Conservation (phyloP, 2,888 invertebrate species). For the Drosophila koepferae region DNA sequence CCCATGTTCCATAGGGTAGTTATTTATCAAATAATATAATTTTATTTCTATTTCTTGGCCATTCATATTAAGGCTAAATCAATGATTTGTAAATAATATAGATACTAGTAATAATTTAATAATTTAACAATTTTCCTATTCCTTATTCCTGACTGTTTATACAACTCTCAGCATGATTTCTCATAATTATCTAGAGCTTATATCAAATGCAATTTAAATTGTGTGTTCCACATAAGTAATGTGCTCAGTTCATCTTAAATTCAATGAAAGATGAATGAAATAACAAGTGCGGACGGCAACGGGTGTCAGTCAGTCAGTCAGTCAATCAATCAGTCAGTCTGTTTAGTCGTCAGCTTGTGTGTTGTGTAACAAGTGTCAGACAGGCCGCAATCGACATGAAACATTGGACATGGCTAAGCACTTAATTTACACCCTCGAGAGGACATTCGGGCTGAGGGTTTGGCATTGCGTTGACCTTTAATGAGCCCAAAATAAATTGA, state of each 20-base stretch:
- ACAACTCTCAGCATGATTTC: too few species aligned
- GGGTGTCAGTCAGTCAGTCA: constrained; percentile 24
- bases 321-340: constrained; percentile 21
- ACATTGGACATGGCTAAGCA: constrained; percentile 83
- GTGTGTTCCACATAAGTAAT: background rate
- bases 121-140: too few species aligned
- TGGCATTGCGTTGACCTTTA: constrained; percentile 49
- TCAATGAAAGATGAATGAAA: background rate
- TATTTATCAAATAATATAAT: too few species aligned
- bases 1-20: too few species aligned
- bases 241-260: background rate
- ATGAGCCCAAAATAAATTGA: constrained; percentile 77
- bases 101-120: too few species aligned
- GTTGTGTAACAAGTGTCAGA: constrained; percentile 70
- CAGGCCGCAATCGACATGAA: constrained; percentile 46
- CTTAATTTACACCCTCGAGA: constrained; percentile 81
- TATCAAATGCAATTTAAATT: background rate
- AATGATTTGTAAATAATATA: too few species aligned
- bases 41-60: too few species aligned
- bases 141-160: too few species aligned
- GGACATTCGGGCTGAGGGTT: constrained; percentile 25
- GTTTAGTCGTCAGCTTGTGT: constrained; percentile 12
- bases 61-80: too few species aligned
- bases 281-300: constrained; percentile 25
- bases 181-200: too few species aligned